Evolutionary conservation across 2,888 invertebrate species (phyloP).

Genomic region (Patella caerulea): DNA sequence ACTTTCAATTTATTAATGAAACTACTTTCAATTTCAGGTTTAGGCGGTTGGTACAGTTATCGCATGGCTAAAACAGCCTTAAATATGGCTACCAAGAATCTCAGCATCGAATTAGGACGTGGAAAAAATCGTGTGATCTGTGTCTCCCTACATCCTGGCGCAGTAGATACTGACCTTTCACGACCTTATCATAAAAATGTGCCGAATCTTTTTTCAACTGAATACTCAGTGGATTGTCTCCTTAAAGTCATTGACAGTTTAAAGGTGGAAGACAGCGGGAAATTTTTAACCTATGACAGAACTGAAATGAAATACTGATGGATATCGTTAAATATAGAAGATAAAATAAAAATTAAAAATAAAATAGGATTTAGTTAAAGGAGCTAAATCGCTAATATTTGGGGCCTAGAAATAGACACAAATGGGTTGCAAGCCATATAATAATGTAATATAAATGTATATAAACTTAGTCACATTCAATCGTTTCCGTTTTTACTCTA

Average conservation of each 20-base stretch:
- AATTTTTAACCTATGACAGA: slow-evolving; percentile 56
- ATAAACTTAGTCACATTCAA: no score
- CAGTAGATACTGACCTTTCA: slow-evolving; percentile 60
- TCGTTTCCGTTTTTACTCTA: no score
- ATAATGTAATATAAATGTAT: no score
- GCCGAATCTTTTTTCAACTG: slow-evolving; percentile 53
- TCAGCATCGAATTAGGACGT: slow-evolving; percentile 58
- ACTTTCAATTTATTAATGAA: not conserved
- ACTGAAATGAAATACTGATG: slow-evolving; percentile 49
- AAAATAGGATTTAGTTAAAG: no score
- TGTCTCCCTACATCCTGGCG: slow-evolving; percentile 59
- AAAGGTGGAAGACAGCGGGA: slow-evolving; percentile 51
- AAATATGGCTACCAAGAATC: slow-evolving; percentile 63
- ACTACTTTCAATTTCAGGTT: slow-evolving; percentile 36
- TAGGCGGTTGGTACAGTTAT: slow-evolving; percentile 66
- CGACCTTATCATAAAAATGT: slow-evolving; percentile 61
- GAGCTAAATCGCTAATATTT: no score
- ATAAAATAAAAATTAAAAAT: not conserved
- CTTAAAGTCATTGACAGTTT: slow-evolving; percentile 54
- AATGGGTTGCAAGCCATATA: no score
- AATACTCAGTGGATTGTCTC: slow-evolving; percentile 52
- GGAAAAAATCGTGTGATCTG: slow-evolving; percentile 53
- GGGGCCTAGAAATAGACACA: no score
- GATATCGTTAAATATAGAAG: not conserved
- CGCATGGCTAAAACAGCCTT: slow-evolving; percentile 61